Conservation (phyloP, 2,113 vertebrate genomes). For the Melanerpes formicivorus region DNA sequence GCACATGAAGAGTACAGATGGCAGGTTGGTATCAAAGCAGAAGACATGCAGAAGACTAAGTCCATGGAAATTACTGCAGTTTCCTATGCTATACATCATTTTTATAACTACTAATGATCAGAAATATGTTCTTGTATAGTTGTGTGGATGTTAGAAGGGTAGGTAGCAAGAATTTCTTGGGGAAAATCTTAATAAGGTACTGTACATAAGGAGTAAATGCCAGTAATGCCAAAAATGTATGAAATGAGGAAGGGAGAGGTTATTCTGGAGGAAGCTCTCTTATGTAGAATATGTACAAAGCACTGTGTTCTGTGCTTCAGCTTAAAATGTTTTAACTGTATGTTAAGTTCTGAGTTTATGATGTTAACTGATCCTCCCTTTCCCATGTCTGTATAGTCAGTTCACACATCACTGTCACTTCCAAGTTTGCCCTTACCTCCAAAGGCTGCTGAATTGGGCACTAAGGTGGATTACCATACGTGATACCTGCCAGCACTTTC, state of each 20-base stretch:
- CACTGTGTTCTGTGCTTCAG: background rate
- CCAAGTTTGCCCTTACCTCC: background rate
- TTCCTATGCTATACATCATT: background rate
- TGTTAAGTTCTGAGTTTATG: background rate
- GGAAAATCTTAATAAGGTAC: background rate
- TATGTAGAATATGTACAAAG: background rate
- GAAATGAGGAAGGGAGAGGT: background rate
- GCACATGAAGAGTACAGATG: background rate
- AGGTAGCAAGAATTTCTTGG: background rate
- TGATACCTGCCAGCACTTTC: background rate
- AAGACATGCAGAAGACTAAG: background rate
- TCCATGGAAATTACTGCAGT: background rate
- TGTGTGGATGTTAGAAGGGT: rapidly evolving
- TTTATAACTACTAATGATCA: background rate
- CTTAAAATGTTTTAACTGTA: background rate
- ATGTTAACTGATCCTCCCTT: background rate
- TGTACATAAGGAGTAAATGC: background rate
- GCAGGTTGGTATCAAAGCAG: background rate
- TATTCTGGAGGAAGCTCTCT: background rate
- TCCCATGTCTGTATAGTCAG: background rate
- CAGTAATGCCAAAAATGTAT: background rate
- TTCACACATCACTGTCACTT: background rate
- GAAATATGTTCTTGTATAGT: background rate
- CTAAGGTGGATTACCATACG: rapidly evolving
- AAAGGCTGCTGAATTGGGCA: background rate